These are phyloP conservation scores for Porites evermanni DNA, from an alignment of 92 coral and sea anemone species.

Conservation along the genomic window DNA sequence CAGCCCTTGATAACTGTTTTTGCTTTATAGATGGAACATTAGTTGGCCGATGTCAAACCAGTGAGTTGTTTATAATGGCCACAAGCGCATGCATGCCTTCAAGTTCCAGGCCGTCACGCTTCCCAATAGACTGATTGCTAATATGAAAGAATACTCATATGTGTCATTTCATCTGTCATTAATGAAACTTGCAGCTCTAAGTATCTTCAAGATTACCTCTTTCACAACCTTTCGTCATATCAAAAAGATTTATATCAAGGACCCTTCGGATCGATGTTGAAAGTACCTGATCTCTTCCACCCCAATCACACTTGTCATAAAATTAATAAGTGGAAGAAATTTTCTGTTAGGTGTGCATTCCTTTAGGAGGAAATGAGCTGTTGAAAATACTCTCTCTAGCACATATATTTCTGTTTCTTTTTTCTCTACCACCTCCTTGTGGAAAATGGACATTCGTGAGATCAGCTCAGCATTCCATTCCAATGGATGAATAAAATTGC, in stretches of 20 bases:
- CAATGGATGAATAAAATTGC: no score
- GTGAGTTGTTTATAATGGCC: no score
- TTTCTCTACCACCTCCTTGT: conserved; percentile 39
- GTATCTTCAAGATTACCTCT: conserved; percentile 10
- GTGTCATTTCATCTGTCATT: conserved; percentile 46
- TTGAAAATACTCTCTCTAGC: conserved; percentile 27
- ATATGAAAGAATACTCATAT: conserved; percentile 30
- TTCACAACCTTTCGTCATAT: conserved; percentile 26
- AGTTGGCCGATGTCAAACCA: no score
- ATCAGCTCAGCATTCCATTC: conserved; percentile 25
- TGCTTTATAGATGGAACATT: background rate
- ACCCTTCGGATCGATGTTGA: conserved; percentile 31
- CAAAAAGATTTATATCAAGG: conserved; percentile 40
- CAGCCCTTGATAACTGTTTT: conserved; percentile 17
- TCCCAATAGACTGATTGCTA: conserved; percentile 11
- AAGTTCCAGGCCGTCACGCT: conserved; percentile 19
- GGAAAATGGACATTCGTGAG: conserved; percentile 47
- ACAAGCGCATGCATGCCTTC: background rate
- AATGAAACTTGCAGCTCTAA: conserved; percentile 42
- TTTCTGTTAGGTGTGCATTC: conserved; percentile 26
- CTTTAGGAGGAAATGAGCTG: conserved; percentile 36
- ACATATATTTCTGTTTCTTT: conserved; percentile 40
- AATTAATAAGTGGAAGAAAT: conserved; percentile 36
- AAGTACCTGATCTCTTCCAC: conserved; percentile 30
- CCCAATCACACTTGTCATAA: conserved; percentile 46